These are phyloP conservation scores for Hormiphora californensis DNA, from an alignment of 37 sponge, comb jelly and placozoan genomes.

Conservation along the genomic window DNA sequence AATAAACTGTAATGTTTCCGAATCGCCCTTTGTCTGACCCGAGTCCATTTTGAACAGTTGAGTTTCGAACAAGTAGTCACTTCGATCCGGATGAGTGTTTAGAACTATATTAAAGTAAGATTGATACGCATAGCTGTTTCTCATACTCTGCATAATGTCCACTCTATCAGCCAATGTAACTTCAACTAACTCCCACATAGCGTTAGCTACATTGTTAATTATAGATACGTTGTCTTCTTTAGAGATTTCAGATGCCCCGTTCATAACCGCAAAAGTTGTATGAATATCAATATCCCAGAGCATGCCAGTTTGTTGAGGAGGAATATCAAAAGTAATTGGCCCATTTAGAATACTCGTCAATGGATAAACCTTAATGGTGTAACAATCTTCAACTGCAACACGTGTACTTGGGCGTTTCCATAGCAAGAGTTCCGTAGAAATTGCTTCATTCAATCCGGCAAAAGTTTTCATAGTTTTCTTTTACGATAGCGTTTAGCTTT, in stretches of 20 bases:
- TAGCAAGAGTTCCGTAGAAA: not conserved
- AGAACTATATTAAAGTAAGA: not conserved
- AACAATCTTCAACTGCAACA: not conserved
- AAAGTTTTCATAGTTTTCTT: not conserved
- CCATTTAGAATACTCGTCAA: not conserved
- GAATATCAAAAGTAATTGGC: not conserved
- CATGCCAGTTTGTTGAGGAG: not conserved
- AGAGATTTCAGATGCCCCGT: not conserved
- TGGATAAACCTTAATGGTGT: not conserved
- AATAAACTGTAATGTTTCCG: not conserved
- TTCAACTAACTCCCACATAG: not conserved
- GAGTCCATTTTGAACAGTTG: not conserved
- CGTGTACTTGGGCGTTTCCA: not conserved
- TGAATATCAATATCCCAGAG: not conserved
- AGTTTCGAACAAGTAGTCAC: not conserved
- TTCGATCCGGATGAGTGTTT: not conserved
- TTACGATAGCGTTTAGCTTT: not conserved
- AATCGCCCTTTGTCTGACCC: not conserved
- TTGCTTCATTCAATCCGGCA: too few species aligned
- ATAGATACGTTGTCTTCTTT: not conserved
- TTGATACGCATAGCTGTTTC: slow-evolving; percentile 26
- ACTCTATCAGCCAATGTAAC: not conserved
- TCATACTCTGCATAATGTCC: not conserved
- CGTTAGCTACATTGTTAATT: not conserved
- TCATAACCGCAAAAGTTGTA: not conserved